phyloP scores from a whole-genome alignment of 2,113 vertebrate species.

The Myiagra hebetior region DNA sequence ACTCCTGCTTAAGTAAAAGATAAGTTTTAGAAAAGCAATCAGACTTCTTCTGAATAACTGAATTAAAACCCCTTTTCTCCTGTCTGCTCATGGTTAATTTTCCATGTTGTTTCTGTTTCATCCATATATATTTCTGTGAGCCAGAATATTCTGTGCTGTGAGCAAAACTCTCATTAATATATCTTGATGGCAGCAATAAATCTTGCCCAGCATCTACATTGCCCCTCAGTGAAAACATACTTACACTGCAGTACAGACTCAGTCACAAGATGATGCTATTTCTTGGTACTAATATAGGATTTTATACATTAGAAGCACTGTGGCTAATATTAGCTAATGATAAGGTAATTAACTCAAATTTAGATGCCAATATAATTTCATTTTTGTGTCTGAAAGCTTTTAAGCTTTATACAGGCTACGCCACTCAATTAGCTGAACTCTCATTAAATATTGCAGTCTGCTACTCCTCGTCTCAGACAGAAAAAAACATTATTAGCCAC shows the following conservation, averaged over 20 bases:
- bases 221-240: not conserved
- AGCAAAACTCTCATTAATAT: not conserved
- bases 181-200: not conserved
- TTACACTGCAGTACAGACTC: not conserved
- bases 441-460: not conserved
- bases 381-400: not conserved
- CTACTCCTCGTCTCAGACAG: not conserved
- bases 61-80: not conserved
- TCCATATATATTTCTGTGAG: not conserved
- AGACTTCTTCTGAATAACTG: not conserved
- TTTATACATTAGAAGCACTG: not conserved
- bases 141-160: not conserved
- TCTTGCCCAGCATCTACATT: not conserved
- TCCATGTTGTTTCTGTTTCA: not conserved
- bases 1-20: not conserved
- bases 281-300: not conserved
- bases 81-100: not conserved
- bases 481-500: not conserved
- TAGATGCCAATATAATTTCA: not conserved
- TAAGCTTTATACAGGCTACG: not conserved
- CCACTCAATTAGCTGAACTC: not conserved
- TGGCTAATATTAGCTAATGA: constrained; percentile 18
- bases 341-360: constrained; percentile 32
- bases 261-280: not conserved
- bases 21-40: not conserved